Evolutionary conservation across 2,888 invertebrate species (phyloP).

Genomic region (Trachelus stipa): DNA sequence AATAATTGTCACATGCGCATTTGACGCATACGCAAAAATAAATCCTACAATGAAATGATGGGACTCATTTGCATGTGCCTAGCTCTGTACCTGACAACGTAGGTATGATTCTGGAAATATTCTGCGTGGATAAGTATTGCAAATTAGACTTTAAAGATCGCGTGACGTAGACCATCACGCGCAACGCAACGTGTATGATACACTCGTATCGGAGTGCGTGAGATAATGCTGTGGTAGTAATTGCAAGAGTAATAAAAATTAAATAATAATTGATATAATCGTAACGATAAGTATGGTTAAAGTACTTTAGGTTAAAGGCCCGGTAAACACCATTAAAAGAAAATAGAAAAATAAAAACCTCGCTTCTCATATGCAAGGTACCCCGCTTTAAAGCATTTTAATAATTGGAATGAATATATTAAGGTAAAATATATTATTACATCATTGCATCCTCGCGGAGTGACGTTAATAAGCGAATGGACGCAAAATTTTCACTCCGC

Average conservation of each 20-base stretch:
- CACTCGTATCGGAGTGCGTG: too few relatives aligned
- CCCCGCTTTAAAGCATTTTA: slow-evolving; percentile 58
- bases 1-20: too few relatives aligned
- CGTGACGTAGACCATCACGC: neutral
- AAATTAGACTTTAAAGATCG: slow-evolving; percentile 37
- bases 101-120: too few relatives aligned
- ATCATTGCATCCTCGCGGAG: slow-evolving; percentile 53
- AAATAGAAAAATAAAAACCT: slow-evolving; percentile 42
- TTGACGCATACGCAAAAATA: too few relatives aligned
- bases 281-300: slow-evolving; percentile 42
- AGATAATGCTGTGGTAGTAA: neutral
- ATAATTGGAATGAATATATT: slow-evolving; percentile 63
- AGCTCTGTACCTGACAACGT: too few relatives aligned
- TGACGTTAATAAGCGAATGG: slow-evolving; percentile 31
- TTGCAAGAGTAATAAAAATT: slow-evolving; percentile 10
- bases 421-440: slow-evolving; percentile 58
- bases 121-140: slow-evolving; percentile 36
- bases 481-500: slow-evolving; percentile 8
- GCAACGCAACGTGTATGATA: too few relatives aligned
- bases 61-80: too few relatives aligned
- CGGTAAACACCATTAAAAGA: slow-evolving; percentile 50
- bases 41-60: slow-evolving; percentile 8
- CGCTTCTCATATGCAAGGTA: slow-evolving; percentile 50
- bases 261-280: slow-evolving; percentile 22
- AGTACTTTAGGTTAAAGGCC: slow-evolving; percentile 61